Conservation (phyloP, 2,797 vertebrate species). For the Chiroxiphia lanceolata region DNA sequence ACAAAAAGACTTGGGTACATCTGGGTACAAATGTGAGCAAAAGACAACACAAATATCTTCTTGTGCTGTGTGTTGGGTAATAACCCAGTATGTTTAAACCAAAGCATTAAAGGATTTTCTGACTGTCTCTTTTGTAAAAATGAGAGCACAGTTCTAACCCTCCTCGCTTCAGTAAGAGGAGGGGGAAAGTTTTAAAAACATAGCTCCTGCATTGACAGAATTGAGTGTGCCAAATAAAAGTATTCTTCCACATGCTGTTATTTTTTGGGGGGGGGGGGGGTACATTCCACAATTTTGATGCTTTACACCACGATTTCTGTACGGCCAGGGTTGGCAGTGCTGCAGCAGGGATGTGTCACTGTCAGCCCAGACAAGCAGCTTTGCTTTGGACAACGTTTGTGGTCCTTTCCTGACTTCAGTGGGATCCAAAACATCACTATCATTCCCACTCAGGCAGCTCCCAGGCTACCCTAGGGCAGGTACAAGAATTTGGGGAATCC, state of each 20-base stretch:
- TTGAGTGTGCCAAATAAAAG: neutral
- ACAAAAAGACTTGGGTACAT: neutral
- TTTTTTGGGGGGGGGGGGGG: neutral
- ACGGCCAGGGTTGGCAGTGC: neutral
- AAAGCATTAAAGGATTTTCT: neutral
- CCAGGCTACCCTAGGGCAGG: neutral
- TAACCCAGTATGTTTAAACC: neutral
- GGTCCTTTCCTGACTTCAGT: neutral
- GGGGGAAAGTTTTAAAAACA: neutral
- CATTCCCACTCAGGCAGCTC: neutral
- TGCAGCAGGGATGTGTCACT: neutral
- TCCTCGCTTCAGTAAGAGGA: neutral
- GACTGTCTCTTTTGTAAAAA: neutral
- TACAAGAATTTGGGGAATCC: fast-evolving
- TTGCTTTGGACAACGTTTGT: neutral
- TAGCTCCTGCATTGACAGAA: neutral
- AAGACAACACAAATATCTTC: neutral
- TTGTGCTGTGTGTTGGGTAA: neutral
- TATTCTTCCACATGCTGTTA: neutral
- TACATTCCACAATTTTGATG: neutral
- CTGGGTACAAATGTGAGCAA: neutral
- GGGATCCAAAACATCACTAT: neutral
- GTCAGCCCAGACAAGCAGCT: neutral
- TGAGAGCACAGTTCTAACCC: neutral
- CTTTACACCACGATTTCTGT: fast-evolving